phyloP scores from a whole-genome alignment of 2,888 invertebrate species.

The Fragum fragum region DNA sequence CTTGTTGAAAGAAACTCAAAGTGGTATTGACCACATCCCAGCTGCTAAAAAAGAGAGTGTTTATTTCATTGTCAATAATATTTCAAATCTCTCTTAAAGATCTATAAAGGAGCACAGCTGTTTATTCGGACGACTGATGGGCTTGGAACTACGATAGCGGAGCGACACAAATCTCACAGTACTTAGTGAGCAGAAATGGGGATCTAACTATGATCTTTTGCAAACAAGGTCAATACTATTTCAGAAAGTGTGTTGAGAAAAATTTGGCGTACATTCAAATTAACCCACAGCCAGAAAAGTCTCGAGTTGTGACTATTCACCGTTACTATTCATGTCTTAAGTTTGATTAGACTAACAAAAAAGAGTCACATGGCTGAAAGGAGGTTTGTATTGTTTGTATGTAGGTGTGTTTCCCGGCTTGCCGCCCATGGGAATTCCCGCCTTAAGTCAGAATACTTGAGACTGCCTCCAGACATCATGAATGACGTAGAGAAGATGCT shows the following conservation, averaged over 20 bases:
- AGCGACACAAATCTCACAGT: not conserved
- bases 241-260: not conserved
- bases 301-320: not conserved
- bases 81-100: not conserved
- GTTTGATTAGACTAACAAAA: not conserved
- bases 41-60: not conserved
- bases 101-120: not conserved
- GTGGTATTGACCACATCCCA: not conserved
- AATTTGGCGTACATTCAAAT: not conserved
- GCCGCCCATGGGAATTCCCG: not conserved
- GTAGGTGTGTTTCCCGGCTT: not conserved
- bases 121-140: not conserved
- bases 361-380: not conserved
- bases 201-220: not conserved
- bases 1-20: too few relatives aligned
- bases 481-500: not conserved
- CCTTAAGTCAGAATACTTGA: not conserved
- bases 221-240: not conserved
- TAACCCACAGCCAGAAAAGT: not conserved
- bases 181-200: not conserved
- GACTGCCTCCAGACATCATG: not conserved
- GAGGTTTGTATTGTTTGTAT: not conserved
- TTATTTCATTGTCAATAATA: not conserved
- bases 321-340: not conserved
- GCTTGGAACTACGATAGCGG: not conserved